A percentile compares a stretch with the other conserved stretches of the same genome.
phyloP scores from a whole-genome alignment of 2,888 invertebrate genomes.

The Caenorhabditis sp. region DNA sequence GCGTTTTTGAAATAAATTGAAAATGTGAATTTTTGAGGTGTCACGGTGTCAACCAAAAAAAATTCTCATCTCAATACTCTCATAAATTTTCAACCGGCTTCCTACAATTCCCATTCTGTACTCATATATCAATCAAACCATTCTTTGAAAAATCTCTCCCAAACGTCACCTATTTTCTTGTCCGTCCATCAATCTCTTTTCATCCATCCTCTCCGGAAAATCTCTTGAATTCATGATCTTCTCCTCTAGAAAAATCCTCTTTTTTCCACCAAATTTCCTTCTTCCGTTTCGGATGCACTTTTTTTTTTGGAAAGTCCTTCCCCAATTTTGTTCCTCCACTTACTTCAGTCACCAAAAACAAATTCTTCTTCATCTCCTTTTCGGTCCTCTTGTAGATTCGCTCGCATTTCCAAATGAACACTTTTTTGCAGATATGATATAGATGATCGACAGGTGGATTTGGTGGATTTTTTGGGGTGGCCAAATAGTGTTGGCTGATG shows the following conservation, averaged over 20 bases:
- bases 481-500: slow-evolving; percentile 25
- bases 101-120: not conserved
- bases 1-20: no score
- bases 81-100: slow-evolving; percentile 12
- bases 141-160: not conserved
- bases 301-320: not conserved
- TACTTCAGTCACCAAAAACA: slow-evolving; percentile 33
- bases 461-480: slow-evolving; percentile 41
- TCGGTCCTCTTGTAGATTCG: no score
- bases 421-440: slow-evolving; percentile 43
- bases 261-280: not conserved
- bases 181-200: not conserved
- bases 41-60: no score
- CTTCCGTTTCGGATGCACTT: slow-evolving; percentile 33
- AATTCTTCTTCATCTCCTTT: slow-evolving; percentile 24
- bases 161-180: not conserved
- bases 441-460: slow-evolving; percentile 44
- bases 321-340: not conserved
- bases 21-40: no score
- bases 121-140: not conserved
- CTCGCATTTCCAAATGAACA: not conserved
- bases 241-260: not conserved
- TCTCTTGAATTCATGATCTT: not conserved
- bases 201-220: not conserved
- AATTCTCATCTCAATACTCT: slow-evolving; percentile 9